A percentile compares a stretch with the other conserved stretches of the same genome.
Evolutionary conservation across 2,797 vertebrate species (phyloP).

Genomic region (Petrocephalus schoutedeni): DNA sequence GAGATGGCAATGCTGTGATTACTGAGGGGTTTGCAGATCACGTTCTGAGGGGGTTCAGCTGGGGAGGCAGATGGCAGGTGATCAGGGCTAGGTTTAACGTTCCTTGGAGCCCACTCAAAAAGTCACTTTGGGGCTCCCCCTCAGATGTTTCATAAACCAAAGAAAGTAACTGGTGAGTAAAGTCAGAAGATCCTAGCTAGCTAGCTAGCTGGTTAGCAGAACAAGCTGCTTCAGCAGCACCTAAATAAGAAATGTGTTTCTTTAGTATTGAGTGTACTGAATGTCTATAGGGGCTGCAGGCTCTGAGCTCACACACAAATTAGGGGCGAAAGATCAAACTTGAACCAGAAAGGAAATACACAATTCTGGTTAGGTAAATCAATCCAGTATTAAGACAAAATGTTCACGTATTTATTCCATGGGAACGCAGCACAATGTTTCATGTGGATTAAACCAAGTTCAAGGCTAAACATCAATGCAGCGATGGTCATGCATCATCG

Average conservation of each 20-base stretch:
- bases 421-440: background rate
- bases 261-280: background rate
- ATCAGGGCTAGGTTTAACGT: background rate
- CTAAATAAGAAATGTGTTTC: background rate
- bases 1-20: slow-evolving; percentile 59
- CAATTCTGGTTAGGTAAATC: background rate
- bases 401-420: background rate
- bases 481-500: background rate
- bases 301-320: background rate
- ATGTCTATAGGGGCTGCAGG: background rate
- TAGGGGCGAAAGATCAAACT: background rate
- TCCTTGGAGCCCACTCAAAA: background rate
- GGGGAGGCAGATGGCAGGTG: slow-evolving; percentile 19
- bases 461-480: background rate
- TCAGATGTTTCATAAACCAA: background rate
- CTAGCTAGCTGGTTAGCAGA: background rate
- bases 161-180: background rate
- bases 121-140: background rate
- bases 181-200: background rate
- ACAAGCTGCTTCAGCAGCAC: background rate
- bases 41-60: slow-evolving; percentile 35
- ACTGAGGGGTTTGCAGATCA: slow-evolving; percentile 30
- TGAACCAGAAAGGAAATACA: background rate
- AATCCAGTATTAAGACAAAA: background rate
- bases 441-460: background rate